Conservation (phyloP, 2,113 vertebrate species). For the Sander vitreus region DNA sequence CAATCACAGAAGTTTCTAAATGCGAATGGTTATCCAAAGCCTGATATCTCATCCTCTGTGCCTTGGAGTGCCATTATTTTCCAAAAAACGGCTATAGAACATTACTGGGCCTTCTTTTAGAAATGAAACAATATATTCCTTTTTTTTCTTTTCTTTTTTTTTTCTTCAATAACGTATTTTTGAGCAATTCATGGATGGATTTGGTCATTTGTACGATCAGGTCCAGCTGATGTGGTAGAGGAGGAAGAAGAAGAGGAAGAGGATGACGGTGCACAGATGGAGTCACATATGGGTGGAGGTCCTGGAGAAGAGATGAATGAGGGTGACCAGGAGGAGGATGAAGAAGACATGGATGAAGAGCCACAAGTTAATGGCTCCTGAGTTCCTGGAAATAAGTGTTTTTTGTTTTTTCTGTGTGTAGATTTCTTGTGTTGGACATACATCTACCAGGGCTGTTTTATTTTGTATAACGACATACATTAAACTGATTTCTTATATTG, state of each 20-base stretch:
- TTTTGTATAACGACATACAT: slow-evolving; percentile 49
- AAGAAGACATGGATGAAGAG: slow-evolving; percentile 89
- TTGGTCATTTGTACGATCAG: slow-evolving; percentile 40
- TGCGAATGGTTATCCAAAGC: neutral
- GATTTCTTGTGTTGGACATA: slow-evolving; percentile 9
- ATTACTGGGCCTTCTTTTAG: neutral
- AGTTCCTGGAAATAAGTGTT: neutral
- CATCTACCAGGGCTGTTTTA: neutral
- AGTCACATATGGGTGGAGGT: slow-evolving; percentile 39
- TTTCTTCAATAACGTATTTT: neutral
- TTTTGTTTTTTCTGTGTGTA: neutral
- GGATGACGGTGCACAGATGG: slow-evolving; percentile 18
- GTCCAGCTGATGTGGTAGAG: slow-evolving; percentile 67
- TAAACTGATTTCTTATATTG: slow-evolving; percentile 55
- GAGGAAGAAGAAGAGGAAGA: slow-evolving; percentile 73
- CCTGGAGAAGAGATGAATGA: slow-evolving; percentile 54
- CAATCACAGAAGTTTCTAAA: neutral
- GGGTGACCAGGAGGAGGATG: slow-evolving; percentile 40
- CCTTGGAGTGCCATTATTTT: neutral
- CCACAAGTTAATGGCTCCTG: slow-evolving; percentile 87
- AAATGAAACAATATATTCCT: neutral
- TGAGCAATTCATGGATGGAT: neutral
- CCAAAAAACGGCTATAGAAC: neutral
- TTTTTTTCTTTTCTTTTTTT: neutral
- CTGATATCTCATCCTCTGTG: neutral